Conservation (phyloP, 2,888 invertebrate species). For the Amphipoea lucens region DNA sequence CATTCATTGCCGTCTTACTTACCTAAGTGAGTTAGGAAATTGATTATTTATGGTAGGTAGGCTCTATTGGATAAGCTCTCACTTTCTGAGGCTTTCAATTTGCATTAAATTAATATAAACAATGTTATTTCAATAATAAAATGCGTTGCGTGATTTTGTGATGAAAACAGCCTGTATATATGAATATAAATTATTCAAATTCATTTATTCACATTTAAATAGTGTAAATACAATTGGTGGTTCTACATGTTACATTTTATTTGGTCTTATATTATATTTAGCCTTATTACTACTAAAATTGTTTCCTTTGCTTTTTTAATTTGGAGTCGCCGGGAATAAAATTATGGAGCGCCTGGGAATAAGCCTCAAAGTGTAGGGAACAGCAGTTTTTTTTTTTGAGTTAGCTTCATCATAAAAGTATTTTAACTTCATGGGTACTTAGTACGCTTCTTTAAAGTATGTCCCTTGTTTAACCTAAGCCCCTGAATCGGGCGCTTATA, state of each 20-base stretch:
- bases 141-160: neutral
- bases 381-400: neutral
- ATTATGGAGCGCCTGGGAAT: no score
- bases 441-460: neutral
- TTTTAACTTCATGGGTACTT: neutral
- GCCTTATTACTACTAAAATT: no score
- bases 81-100: constrained; percentile 49
- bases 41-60: constrained; percentile 54
- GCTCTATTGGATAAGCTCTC: constrained; percentile 49
- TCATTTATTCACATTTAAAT: no score
- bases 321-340: no score
- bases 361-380: neutral
- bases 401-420: fast-evolving
- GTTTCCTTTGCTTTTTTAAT: no score
- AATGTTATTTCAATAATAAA: constrained; percentile 15
- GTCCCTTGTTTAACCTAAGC: neutral
- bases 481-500: neutral
- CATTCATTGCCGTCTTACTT: neutral
- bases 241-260: no score
- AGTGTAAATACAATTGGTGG: no score
- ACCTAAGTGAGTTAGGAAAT: constrained; percentile 35
- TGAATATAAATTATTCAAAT: neutral
- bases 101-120: constrained; percentile 32
- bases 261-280: no score
- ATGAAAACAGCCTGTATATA: neutral